These are phyloP conservation scores for Hycleus cichorii DNA, from an alignment of 1,140 invertebrate species.

Conservation along the genomic window DNA sequence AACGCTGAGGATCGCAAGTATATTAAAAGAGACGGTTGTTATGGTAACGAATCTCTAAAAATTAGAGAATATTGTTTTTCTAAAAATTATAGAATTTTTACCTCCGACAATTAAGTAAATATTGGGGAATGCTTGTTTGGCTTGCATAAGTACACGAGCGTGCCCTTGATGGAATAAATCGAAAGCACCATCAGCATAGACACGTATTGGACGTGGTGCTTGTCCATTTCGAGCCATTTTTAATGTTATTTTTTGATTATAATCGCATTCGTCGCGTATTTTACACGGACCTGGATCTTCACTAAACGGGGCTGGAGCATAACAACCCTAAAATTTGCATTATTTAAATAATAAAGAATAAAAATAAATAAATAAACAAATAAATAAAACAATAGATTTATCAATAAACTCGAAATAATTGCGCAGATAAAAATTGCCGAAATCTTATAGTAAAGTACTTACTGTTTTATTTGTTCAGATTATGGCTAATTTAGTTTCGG, in stretches of 20 bases:
- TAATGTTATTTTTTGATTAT: slow-evolving; percentile 71
- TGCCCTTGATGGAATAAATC: slow-evolving; percentile 97
- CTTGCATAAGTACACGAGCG: slow-evolving; percentile 93
- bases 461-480: too few species aligned
- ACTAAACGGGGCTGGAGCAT: slow-evolving; percentile 79
- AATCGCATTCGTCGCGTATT: slow-evolving; percentile 76
- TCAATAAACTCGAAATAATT: too few species aligned
- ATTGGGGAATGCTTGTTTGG: slow-evolving; percentile 95
- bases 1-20: too few species aligned
- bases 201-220: slow-evolving; percentile 71
- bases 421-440: too few species aligned
- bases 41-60: too few species aligned
- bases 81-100: slow-evolving; percentile 43
- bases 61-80: too few species aligned
- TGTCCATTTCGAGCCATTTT: slow-evolving; percentile 73
- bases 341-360: too few species aligned
- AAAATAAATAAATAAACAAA: too few species aligned
- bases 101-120: slow-evolving; percentile 98
- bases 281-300: slow-evolving; percentile 72
- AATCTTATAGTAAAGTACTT: too few species aligned
- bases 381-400: too few species aligned
- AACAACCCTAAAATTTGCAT: slow-evolving; percentile 24
- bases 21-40: too few species aligned
- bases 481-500: too few species aligned
- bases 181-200: slow-evolving; percentile 97